A percentile compares a stretch with the other conserved stretches of the same genome.
phyloP scores from a whole-genome alignment of 2,113 vertebrate species.

The Pseudorasbora parva region DNA sequence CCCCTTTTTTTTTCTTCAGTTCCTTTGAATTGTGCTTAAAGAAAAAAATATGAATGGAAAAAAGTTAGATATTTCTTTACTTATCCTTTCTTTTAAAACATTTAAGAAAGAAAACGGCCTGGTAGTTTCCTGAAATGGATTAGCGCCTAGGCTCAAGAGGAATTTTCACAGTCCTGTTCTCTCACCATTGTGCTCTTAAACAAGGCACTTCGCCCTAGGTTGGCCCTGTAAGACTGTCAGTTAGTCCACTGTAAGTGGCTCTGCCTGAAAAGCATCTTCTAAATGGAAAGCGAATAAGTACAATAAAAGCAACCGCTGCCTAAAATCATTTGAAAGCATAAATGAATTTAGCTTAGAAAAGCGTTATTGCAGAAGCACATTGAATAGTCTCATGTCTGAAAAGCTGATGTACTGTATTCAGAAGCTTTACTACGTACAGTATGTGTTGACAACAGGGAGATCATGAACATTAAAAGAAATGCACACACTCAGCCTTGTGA shows the following conservation, averaged over 20 bases:
- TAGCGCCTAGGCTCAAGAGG: background rate
- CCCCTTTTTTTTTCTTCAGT: slow-evolving; percentile 25
- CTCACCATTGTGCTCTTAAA: background rate
- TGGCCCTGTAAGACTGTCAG: background rate
- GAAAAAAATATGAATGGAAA: background rate
- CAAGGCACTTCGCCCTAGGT: background rate
- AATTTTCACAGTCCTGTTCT: background rate
- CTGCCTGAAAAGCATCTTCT: background rate
- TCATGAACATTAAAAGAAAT: background rate
- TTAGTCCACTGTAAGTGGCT: background rate
- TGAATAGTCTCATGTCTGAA: background rate
- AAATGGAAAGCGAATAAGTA: background rate
- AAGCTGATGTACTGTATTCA: background rate
- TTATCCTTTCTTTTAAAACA: background rate
- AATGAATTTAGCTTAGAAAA: background rate
- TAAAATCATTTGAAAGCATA: slow-evolving; percentile 1
- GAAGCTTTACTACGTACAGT: background rate
- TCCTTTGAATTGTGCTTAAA: background rate
- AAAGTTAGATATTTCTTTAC: background rate
- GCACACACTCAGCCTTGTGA: background rate
- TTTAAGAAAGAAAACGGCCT: background rate
- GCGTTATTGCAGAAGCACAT: background rate
- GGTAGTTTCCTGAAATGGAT: background rate
- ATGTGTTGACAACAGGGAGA: background rate
- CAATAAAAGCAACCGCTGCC: background rate